A percentile compares a stretch with the other conserved stretches of the same genome.
Conservation (phyloP, 2,888 invertebrate genomes). For the Xestia c-nigrum region DNA sequence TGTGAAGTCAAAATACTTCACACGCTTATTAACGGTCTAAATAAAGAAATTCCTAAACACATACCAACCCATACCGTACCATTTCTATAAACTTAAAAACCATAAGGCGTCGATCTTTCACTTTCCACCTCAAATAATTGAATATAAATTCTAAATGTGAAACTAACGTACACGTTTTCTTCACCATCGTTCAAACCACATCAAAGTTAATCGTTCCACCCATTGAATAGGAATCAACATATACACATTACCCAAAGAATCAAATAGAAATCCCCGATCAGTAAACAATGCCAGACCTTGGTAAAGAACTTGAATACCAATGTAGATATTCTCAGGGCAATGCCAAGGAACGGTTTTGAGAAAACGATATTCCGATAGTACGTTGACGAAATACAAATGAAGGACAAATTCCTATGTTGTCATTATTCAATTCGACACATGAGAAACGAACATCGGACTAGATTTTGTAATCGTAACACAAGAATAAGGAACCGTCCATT, state of each 20-base stretch:
- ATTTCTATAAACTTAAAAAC: conserved; percentile 58
- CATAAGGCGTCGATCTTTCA: conserved; percentile 63
- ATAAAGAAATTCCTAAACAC: conserved; percentile 26
- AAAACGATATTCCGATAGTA: conserved; percentile 87
- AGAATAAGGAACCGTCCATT: not conserved
- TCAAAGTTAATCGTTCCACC: conserved; percentile 69
- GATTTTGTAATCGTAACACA: conserved; percentile 28
- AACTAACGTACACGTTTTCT: conserved; percentile 62
- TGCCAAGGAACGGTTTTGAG: conserved; percentile 88
- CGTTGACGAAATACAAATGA: conserved; percentile 83
- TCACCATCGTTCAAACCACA: conserved; percentile 63
- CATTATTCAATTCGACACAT: conserved; percentile 83
- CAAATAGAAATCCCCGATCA: conserved; percentile 79
- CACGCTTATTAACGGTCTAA: conserved; percentile 1
- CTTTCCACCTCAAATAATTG: conserved; percentile 67
- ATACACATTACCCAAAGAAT: conserved; percentile 74
- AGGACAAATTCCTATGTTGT: conserved; percentile 82
- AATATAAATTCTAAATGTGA: conserved; percentile 67
- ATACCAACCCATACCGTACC: conserved; percentile 31
- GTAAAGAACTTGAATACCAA: conserved; percentile 80
- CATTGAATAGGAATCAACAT: conserved; percentile 70
- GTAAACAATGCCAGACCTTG: conserved; percentile 77
- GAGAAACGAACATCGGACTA: conserved; percentile 77
- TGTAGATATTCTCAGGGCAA: conserved; percentile 84
- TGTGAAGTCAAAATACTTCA: conserved; percentile 18